Base-by-base conservation (phyloP, 2,113 vertebrate species). In the Rhipidura dahli region DNA sequence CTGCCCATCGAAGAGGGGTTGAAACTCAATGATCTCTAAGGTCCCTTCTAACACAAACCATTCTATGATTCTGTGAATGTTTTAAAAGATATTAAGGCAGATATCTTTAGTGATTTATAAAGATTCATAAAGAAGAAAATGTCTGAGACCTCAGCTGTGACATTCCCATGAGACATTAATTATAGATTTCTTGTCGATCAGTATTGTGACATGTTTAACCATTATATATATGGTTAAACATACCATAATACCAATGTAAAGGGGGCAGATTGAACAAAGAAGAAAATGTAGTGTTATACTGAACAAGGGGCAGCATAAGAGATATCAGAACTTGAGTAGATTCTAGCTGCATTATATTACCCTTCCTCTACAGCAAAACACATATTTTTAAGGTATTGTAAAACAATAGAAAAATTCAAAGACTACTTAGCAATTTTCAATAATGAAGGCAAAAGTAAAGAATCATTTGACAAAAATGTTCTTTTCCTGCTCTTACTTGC, bases 151-250 rank as follows among this genome's bases (percentile, higher is more conserved):
- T 86, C 45, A 87, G 31, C 70, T 79, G 68, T 30, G 83, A 40
- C 53, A 76, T 80, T 94, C 71, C 73, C 57, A 83, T 57, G 71
- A 92, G 90, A 93, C 33, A 63, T 31, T 97, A 90, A 96, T 97
- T 94, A 96, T 75, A 94, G 81, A 96, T 95, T 89, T 95, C 71
- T 87, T 96, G 65, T 94, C 95, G 90, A 42, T 63, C 78, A 73
- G 72, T 89, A 96, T 95, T 87, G 96, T 94, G 70, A 6, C 35
- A 64, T 83, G 37, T 87, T 79, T 95, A 91, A 90, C 40, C 16
- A 23, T 45, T 23, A 57, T 57, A 22, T 56, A 57, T n/a, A 35
- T 15, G 22, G 22, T 37, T 59, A 59, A 37, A 37, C 22, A 26
- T 59, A 59, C 23, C 23, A 37, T 59, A 59, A 59, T 26, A 60